Evolutionary conservation across 2,797 vertebrate species (phyloP).

Genomic region (Sternotherus odoratus): DNA sequence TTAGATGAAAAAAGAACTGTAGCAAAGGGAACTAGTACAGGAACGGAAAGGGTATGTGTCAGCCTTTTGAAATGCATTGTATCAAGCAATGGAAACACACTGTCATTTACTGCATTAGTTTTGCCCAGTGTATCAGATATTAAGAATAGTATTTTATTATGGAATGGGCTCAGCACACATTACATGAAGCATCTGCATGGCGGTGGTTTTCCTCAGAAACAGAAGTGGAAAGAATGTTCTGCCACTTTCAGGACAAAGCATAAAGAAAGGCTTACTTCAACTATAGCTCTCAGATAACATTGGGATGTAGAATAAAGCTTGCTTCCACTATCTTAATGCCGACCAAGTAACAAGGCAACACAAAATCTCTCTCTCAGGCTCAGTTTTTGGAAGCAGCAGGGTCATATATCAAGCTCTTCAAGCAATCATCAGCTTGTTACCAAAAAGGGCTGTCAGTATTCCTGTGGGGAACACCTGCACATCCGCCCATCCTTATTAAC

Average conservation of each 20-base stretch:
- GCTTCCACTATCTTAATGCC: not conserved
- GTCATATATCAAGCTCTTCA: not conserved
- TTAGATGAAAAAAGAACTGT: not conserved
- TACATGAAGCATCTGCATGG: not conserved
- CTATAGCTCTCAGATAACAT: not conserved
- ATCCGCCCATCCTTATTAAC: slow-evolving; percentile 15
- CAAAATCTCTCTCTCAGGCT: not conserved
- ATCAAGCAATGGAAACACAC: not conserved
- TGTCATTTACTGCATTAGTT: not conserved
- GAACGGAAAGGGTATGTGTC: not conserved
- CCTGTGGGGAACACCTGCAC: slow-evolving; percentile 25
- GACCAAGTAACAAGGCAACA: not conserved
- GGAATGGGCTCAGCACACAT: not conserved
- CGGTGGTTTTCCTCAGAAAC: not conserved
- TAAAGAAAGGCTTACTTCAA: not conserved
- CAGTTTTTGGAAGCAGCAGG: not conserved
- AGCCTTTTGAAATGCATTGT: not conserved
- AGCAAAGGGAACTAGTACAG: not conserved
- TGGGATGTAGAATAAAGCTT: not conserved
- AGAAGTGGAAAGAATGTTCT: not conserved
- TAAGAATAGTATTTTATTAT: not conserved
- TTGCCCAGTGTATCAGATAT: not conserved
- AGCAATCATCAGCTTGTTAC: slow-evolving; percentile 29
- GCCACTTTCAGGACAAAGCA: not conserved
- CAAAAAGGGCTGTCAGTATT: slow-evolving; percentile 15